Conservation (phyloP, 2,888 invertebrate genomes). For the Maniola hyperantus region DNA sequence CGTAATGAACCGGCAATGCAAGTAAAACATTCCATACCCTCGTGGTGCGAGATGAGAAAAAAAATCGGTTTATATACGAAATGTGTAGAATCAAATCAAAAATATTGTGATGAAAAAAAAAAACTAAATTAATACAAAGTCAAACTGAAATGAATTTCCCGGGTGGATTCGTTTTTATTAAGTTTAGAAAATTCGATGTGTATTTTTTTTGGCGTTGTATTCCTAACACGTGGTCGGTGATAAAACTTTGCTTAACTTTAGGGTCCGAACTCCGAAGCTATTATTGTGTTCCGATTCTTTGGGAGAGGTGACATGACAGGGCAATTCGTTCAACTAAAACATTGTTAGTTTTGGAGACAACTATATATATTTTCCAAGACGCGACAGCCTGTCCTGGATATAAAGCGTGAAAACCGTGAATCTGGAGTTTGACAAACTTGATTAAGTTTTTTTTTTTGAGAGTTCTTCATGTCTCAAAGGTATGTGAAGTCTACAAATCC, state of each 20-base stretch:
- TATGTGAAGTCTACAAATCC: too few species aligned
- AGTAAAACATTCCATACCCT: too few species aligned
- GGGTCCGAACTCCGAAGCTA: slow-evolving; percentile 14
- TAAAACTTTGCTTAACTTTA: slow-evolving; percentile 31
- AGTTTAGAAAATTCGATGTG: neutral
- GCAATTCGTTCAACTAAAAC: slow-evolving; percentile 27
- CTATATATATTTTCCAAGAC: neutral
- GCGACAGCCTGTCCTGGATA: too few species aligned
- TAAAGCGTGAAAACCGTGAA: too few species aligned
- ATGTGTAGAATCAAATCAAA: too few species aligned
- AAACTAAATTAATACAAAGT: neutral
- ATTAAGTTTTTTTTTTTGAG: too few species aligned
- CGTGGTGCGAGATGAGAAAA: too few species aligned
- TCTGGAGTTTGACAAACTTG: too few species aligned
- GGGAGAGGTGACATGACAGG: slow-evolving; percentile 12
- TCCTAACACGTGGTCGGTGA: slow-evolving; percentile 12
- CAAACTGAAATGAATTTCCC: neutral
- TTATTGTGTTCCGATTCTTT: slow-evolving; percentile 25
- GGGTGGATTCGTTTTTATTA: neutral
- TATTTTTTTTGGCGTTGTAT: slow-evolving; percentile 5
- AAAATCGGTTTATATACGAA: too few species aligned
- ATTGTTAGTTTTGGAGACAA: slow-evolving; percentile 12
- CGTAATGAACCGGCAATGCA: too few species aligned
- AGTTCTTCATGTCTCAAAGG: too few species aligned
- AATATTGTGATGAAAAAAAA: neutral